Conservation (phyloP, 2,888 invertebrate species). For the Arenicola marina region DNA sequence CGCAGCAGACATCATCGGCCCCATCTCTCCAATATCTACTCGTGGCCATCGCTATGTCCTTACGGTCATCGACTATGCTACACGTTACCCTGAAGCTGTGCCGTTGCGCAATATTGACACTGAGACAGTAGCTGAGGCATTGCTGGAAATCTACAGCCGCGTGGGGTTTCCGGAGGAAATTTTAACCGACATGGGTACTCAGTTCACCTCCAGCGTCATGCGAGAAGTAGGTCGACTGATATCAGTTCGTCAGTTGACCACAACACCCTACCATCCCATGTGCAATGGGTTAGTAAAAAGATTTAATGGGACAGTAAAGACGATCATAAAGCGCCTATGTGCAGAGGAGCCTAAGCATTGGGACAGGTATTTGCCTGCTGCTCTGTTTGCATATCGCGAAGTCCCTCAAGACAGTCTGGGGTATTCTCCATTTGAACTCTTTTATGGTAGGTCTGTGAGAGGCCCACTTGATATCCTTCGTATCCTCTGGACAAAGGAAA, state of each 20-base stretch:
- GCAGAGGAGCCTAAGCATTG: conserved; percentile 27
- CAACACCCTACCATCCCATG: conserved; percentile 28
- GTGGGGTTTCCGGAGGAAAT: conserved; percentile 31
- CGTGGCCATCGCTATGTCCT: conserved; percentile 30
- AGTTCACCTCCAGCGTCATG: conserved; percentile 32
- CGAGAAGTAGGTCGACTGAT: conserved; percentile 23
- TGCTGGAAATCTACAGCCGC: conserved; percentile 27
- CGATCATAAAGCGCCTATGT: conserved; percentile 21
- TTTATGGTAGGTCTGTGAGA: conserved; percentile 33
- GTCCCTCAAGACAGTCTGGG: conserved; percentile 27
- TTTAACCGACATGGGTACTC: conserved; percentile 33
- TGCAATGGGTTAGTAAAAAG: conserved; percentile 29
- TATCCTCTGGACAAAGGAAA: conserved; percentile 21
- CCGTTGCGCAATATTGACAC: conserved; percentile 10
- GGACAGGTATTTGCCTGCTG: conserved; percentile 30
- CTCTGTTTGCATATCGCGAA: conserved; percentile 35
- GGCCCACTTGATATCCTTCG: conserved; percentile 33
- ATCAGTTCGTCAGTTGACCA: conserved; percentile 19
- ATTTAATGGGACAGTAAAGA: conserved; percentile 32
- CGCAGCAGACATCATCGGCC: conserved; percentile 11
- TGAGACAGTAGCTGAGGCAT: conserved; percentile 31
- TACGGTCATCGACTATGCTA: conserved; percentile 28
- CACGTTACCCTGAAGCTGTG: conserved; percentile 16
- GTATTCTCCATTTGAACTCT: conserved; percentile 31
- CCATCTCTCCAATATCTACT: conserved; percentile 24